These are phyloP conservation scores for Gopherus evgoodei DNA, from an alignment of 2,113 vertebrate species.

Conservation along the genomic window DNA sequence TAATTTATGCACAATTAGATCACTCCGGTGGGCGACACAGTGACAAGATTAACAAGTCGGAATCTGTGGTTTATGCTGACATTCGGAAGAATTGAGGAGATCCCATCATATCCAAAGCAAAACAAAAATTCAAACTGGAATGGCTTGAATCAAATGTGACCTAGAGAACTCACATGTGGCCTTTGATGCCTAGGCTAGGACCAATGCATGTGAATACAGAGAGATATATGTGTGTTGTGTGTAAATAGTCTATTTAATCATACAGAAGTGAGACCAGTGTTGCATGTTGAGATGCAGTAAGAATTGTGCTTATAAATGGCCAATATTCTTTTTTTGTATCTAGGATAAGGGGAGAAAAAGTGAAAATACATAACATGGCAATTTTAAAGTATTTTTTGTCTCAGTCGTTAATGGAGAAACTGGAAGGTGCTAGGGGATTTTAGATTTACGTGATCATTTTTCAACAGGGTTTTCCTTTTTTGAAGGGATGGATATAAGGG, in stretches of 20 bases:
- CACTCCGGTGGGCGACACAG: slow-evolving; percentile 91
- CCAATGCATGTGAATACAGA: slow-evolving; percentile 74
- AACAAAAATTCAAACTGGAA: slow-evolving; percentile 68
- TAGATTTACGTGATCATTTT: slow-evolving; percentile 35
- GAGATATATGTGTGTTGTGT: slow-evolving; percentile 74
- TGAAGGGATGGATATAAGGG: slow-evolving; percentile 23
- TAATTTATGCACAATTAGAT: slow-evolving; percentile 97
- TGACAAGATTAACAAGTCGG: slow-evolving; percentile 93
- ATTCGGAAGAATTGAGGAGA: slow-evolving; percentile 90
- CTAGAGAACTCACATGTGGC: slow-evolving; percentile 72
- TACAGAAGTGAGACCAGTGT: slow-evolving; percentile 69
- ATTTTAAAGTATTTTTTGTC: slow-evolving; percentile 64
- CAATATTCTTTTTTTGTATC: slow-evolving; percentile 71
- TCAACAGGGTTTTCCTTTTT: slow-evolving; percentile 29
- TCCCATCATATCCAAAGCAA: slow-evolving; percentile 55
- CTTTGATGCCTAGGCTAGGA: slow-evolving; percentile 74
- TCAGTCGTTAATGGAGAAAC: slow-evolving; percentile 68
- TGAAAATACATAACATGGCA: slow-evolving; percentile 56
- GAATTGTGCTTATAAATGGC: slow-evolving; percentile 74
- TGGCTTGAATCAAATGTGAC: slow-evolving; percentile 54
- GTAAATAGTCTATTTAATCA: slow-evolving; percentile 83
- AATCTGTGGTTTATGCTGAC: slow-evolving; percentile 96
- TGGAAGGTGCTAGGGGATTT: slow-evolving; percentile 67
- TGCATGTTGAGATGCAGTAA: slow-evolving; percentile 75
- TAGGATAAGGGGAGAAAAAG: slow-evolving; percentile 69